These are phyloP conservation scores for Mormyrus proboscirostris DNA, from an alignment of 2,797 vertebrate genomes.

Conservation along the genomic window DNA sequence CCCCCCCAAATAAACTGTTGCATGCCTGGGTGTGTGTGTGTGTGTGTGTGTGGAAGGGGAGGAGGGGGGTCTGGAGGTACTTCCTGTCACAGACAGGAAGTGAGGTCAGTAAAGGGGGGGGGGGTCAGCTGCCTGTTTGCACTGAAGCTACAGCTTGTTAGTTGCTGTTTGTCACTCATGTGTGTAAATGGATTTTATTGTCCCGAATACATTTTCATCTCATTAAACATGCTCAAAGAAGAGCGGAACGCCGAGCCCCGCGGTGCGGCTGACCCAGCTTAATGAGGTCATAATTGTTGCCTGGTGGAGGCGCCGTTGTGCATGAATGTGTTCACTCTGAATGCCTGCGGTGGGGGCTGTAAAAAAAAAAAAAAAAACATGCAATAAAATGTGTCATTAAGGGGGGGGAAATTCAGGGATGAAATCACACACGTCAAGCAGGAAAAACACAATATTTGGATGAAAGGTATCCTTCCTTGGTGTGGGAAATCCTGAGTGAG, in stretches of 20 bases:
- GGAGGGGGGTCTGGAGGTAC: neutral
- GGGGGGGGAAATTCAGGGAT: conserved; percentile 18
- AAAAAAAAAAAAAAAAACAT: conserved; percentile 6
- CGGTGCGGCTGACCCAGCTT: conserved; percentile 19
- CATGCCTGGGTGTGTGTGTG: neutral
- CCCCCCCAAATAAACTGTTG: neutral
- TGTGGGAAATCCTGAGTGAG: neutral
- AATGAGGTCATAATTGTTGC: conserved; percentile 28
- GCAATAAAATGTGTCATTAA: conserved; percentile 25
- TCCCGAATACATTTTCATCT: conserved; percentile 17
- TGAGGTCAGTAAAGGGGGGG: conserved; percentile 10
- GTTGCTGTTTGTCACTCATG: conserved; percentile 23
- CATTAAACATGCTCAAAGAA: conserved; percentile 13
- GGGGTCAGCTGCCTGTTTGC: conserved; percentile 12
- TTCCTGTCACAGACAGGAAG: conserved; percentile 22
- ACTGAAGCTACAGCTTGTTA: conserved; percentile 17
- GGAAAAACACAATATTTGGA: conserved; percentile 12
- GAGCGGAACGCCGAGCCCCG: neutral
- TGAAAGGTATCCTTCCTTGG: neutral
- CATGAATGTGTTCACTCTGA: conserved; percentile 22
- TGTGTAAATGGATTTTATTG: conserved; percentile 26
- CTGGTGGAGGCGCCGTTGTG: conserved; percentile 26
- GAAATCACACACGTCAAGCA: conserved; percentile 15
- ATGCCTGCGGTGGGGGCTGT: conserved; percentile 25
- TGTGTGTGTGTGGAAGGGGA: neutral